Evolutionary conservation across 2,888 invertebrate genomes (phyloP).

Genomic region (Epiperipatus broadwayi): DNA sequence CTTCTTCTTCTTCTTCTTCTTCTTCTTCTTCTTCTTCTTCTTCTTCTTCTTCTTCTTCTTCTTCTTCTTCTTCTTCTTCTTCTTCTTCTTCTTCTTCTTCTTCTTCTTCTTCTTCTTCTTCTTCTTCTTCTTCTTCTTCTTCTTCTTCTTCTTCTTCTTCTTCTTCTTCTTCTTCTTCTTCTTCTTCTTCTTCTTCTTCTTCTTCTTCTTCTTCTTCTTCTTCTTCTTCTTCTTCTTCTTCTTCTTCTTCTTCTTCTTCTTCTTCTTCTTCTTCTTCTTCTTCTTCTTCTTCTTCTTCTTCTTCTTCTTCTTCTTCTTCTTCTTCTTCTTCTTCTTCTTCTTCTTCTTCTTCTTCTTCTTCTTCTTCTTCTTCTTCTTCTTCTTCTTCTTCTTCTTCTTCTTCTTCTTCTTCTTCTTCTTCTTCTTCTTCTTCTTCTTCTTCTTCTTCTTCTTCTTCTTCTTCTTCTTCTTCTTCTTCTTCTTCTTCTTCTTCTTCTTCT

Average conservation of each 20-base stretch:
- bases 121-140: conserved; percentile 9
- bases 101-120: conserved; percentile 11
- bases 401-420: conserved; percentile 10
- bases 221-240: conserved; percentile 11
- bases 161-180: conserved; percentile 9
- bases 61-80: conserved; percentile 11
- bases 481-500: conserved; percentile 11
- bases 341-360: conserved; percentile 10
- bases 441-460: conserved; percentile 10
- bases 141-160: conserved; percentile 10
- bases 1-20: conserved; percentile 10
- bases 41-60: conserved; percentile 10
- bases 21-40: conserved; percentile 10
- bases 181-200: conserved; percentile 11
- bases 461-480: conserved; percentile 10
- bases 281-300: conserved; percentile 10
- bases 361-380: conserved; percentile 10
- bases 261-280: conserved; percentile 10
- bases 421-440: conserved; percentile 10
- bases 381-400: conserved; percentile 8
- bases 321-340: conserved; percentile 9
- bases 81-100: conserved; percentile 8
- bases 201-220: conserved; percentile 8
- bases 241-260: conserved; percentile 10
- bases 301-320: conserved; percentile 10